A percentile compares a stretch with the other conserved stretches of the same genome.
Conservation (phyloP, 2,888 invertebrate species). For the Timandra comae region DNA sequence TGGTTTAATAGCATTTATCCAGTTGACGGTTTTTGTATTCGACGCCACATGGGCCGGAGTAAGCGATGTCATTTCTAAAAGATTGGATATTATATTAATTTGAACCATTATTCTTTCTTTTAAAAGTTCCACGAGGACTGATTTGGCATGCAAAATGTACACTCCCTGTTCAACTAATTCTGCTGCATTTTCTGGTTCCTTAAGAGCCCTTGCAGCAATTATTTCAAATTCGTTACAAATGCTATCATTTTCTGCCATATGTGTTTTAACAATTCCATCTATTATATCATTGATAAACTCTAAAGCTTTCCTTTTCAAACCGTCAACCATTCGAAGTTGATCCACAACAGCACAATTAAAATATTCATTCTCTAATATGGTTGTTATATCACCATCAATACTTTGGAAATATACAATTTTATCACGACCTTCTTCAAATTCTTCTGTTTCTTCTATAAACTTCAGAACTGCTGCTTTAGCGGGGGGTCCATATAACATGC, state of each 20-base stretch:
- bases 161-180: constrained; percentile 88
- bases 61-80: constrained; percentile 87
- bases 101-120: constrained; percentile 82
- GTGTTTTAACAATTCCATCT: constrained; percentile 77
- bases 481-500: constrained; percentile 70
- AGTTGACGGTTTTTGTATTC: constrained; percentile 89
- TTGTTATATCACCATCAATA: constrained; percentile 77
- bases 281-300: constrained; percentile 79
- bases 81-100: constrained; percentile 79
- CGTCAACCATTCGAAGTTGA: constrained; percentile 79
- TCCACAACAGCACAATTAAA: constrained; percentile 80
- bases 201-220: constrained; percentile 81
- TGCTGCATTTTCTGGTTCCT: constrained; percentile 85
- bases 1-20: constrained; percentile 87
- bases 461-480: constrained; percentile 60
- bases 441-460: constrained; percentile 68
- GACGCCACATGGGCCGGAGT: constrained; percentile 84
- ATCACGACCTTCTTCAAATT: constrained; percentile 77
- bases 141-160: constrained; percentile 88
- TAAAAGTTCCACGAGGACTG: constrained; percentile 81
- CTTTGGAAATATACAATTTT: constrained; percentile 78
- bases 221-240: constrained; percentile 85
- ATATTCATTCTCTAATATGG: constrained; percentile 80
- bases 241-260: constrained; percentile 79
- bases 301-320: constrained; percentile 76